A percentile compares a stretch with the other conserved stretches of the same genome.
Conservation (phyloP, 2,797 vertebrate species). For the Sebastes reedi region DNA sequence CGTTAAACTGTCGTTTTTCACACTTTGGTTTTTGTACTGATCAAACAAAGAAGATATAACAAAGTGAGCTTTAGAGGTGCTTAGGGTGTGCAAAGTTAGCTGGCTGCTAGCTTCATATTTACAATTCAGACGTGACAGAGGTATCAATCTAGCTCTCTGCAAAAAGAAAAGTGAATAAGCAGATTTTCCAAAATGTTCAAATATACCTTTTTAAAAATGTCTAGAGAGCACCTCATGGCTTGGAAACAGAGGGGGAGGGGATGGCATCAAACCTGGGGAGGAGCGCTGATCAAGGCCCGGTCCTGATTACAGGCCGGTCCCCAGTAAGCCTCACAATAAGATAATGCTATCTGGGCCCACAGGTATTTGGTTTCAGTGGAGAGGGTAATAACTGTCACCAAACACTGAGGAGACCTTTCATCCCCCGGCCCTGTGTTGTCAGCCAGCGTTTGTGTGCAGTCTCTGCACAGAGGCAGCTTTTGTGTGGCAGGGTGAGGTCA, state of each 20-base stretch:
- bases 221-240: neutral
- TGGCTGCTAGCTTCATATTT: neutral
- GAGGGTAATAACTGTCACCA: slow-evolving; percentile 82
- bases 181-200: neutral
- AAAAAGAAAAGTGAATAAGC: neutral
- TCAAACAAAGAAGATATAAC: neutral
- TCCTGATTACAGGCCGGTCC: slow-evolving; percentile 75
- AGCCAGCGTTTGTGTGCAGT: slow-evolving; percentile 70
- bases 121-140: neutral
- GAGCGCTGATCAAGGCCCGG: slow-evolving; percentile 62
- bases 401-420: slow-evolving; percentile 81
- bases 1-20: neutral
- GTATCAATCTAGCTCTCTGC: neutral
- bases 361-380: slow-evolving; percentile 81
- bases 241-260: slow-evolving; percentile 36
- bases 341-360: slow-evolving; percentile 79
- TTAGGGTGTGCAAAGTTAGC: neutral
- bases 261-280: slow-evolving; percentile 59
- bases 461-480: slow-evolving; percentile 73
- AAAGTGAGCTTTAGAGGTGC: neutral
- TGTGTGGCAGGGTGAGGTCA: slow-evolving; percentile 64
- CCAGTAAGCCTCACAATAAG: slow-evolving; percentile 71
- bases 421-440: slow-evolving; percentile 67
- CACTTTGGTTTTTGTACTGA: neutral
- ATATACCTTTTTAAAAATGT: slow-evolving; percentile 9